Evolutionary conservation across 1,140 invertebrate genomes (phyloP), one percentile per base, ranked within the genome.

Genomic region (Drosophila rufa): DNA sequence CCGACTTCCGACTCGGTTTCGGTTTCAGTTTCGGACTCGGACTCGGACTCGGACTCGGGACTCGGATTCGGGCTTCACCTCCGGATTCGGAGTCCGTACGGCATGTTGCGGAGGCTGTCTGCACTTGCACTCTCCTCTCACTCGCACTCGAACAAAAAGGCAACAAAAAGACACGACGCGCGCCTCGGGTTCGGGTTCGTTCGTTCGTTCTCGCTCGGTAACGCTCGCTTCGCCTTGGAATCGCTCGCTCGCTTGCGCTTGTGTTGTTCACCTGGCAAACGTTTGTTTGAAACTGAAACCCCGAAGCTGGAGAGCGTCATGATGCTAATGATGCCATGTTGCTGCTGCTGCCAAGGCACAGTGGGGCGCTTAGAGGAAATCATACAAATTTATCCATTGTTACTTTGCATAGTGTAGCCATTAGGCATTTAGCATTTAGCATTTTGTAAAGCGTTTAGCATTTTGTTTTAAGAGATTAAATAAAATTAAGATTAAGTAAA

Each of bases 241-340:
- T 69, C 68, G 47, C 36, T 65, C 43, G 75, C 48, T 67, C 47
- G 45, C 48, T 30, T 30, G 46, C 51, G 55, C 43, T 50, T 8
- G 15, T 17, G 83, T 77, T 86, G 69, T 86, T 87, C 67, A 86
- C 83, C 82, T 82, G 82, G 79, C 79, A 82, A 87, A 76, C 83
- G 82, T 58, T 80, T 77, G 81, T 84, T 70, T 68, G 74, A 64
- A 70, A 84, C 77, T 85, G 55, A 47, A 25, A 56, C 60, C 40
- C 43, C n/a, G 61, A 53, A 43, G 30, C 38, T 76, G 68, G 67
- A 66, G 80, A 80, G 77, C 81, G 70, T 30, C 27, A 30, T 59
- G 56, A 42, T 62, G 79, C 55, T 58, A 65, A 27, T 65, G 70
- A 43, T 40, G 79, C 36, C 53, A 56, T 57, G 77, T 27, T 60